phyloP scores from a whole-genome alignment of 2,888 invertebrate species.

The Ischnura elegans region DNA sequence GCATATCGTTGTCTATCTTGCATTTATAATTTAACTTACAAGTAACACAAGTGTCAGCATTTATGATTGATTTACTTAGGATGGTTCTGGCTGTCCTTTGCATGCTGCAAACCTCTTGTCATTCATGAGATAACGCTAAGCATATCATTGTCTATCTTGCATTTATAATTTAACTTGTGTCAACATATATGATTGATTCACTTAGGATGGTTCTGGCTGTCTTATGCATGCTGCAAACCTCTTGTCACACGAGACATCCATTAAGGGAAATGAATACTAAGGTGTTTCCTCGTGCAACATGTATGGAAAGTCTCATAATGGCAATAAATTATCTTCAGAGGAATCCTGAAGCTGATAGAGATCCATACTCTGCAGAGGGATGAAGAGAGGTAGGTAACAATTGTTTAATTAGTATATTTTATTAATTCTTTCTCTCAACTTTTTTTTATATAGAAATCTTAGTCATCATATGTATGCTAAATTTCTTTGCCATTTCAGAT shows the following conservation, averaged over 20 bases:
- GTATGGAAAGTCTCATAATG: background rate
- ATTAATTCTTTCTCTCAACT: background rate
- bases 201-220: background rate
- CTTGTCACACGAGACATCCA: background rate
- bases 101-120: background rate
- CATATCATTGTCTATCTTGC: no score
- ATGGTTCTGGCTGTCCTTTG: background rate
- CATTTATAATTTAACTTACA: no score
- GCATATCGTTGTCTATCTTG: no score
- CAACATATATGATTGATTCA: background rate
- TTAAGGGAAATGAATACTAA: background rate
- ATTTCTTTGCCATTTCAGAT: background rate
- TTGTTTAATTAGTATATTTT: background rate
- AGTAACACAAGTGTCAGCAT: background rate
- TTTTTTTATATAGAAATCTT: background rate
- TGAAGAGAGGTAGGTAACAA: background rate
- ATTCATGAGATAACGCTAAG: no score
- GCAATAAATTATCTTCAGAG: background rate
- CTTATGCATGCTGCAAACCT: background rate
- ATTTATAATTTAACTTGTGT: background rate
- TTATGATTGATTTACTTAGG: background rate
- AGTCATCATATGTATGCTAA: background rate
- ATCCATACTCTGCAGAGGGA: conserved; percentile 11
- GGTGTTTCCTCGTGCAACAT: background rate
- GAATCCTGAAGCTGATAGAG: background rate